Conservation (phyloP, 30 jellyfish, hydroid and myxozoan genomes). For the Sanderia malayensis region DNA sequence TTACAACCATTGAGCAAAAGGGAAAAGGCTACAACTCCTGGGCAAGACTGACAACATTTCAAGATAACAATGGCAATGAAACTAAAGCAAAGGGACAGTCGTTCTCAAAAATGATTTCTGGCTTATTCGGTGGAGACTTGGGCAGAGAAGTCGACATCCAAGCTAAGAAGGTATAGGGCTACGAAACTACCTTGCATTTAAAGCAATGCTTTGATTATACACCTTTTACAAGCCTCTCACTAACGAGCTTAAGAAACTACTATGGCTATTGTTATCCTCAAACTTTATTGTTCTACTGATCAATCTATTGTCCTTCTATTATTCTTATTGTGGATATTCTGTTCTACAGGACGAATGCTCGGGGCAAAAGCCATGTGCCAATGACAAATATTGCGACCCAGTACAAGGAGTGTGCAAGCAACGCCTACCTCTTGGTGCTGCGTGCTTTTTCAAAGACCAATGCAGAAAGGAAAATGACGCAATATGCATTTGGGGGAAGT, state of each 20-base stretch:
- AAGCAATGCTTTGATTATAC: no score
- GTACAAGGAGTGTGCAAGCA: conserved; percentile 54
- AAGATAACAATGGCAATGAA: conserved; percentile 1
- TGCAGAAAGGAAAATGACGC: conserved; percentile 37
- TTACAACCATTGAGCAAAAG: conserved; percentile 32
- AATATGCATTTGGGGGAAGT: conserved; percentile 72
- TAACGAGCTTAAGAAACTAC: no score
- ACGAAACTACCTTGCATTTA: no score
- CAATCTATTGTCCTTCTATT: no score
- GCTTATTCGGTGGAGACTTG: conserved; percentile 14
- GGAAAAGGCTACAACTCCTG: conserved; percentile 48
- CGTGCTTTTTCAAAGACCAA: conserved; percentile 52
- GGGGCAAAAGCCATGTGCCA: conserved; percentile 67
- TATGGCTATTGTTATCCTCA: no score
- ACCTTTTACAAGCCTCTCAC: no score
- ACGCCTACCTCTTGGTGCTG: conserved; percentile 42
- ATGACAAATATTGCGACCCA: conserved; percentile 66
- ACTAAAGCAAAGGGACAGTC: conserved; percentile 11
- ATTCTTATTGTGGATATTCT: no score
- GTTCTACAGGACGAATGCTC: conserved; percentile 51
- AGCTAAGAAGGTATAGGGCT: no score
- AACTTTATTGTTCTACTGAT: no score
- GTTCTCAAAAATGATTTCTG: conserved; percentile 24
- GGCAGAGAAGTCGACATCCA: neutral
- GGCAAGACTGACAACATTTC: conserved; percentile 41